Percentiles rank a stretch among this genome's conserved stretches.
These are phyloP conservation scores for Lordiphosa fenestrarum DNA, from an alignment of 2,888 invertebrate genomes.

Conservation along the genomic window DNA sequence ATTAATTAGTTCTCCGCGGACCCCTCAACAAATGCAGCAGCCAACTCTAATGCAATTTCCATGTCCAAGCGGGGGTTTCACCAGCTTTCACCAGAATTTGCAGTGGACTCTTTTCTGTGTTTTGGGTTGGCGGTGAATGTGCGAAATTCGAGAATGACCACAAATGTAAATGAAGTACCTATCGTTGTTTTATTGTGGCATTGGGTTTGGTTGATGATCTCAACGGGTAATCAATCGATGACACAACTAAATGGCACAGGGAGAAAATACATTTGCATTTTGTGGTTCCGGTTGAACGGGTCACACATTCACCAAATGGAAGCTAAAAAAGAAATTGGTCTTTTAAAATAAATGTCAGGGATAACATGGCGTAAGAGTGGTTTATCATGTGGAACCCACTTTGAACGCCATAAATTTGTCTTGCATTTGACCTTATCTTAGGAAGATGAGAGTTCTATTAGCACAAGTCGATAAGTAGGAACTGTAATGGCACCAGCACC, in stretches of 20 bases:
- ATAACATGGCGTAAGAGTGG: no score
- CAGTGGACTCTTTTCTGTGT: constrained; percentile 17
- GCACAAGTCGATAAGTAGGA: no score
- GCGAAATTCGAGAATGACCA: constrained; percentile 22
- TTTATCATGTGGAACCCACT: no score
- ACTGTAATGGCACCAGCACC: no score
- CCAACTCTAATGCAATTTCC: constrained; percentile 47
- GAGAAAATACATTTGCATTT: constrained; percentile 10
- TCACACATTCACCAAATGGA: not conserved
- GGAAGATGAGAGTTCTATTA: no score
- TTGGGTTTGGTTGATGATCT: not conserved
- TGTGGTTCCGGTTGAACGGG: constrained; percentile 3
- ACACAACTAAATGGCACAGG: no score
- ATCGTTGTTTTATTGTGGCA: not conserved
- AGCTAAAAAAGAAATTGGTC: no score
- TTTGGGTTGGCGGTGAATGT: constrained; percentile 19
- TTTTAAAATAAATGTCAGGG: no score
- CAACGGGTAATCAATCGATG: no score
- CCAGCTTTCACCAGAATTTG: constrained; percentile 1
- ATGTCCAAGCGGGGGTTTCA: constrained; percentile 15
- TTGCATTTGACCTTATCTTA: no score
- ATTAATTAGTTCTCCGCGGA: constrained; percentile 43
- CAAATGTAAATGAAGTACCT: constrained; percentile 14
- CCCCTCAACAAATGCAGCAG: constrained; percentile 21
- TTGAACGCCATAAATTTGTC: no score